phyloP scores from a whole-genome alignment of 1,140 invertebrate genomes.

The Sarcophaga bullata region DNA sequence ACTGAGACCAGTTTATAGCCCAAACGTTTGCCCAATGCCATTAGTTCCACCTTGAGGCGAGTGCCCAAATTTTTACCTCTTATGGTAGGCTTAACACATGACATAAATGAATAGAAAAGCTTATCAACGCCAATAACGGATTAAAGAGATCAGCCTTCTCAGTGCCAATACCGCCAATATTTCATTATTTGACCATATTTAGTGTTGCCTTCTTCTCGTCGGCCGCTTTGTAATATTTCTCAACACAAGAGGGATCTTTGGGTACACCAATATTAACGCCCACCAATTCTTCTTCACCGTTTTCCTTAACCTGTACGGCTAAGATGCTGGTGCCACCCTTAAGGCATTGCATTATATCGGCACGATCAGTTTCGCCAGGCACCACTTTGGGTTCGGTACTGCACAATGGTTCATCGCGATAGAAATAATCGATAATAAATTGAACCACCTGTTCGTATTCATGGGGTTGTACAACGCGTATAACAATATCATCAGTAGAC shows the following conservation, averaged over 20 bases:
- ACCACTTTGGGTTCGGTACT: not conserved
- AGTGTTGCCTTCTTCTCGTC: constrained; percentile 16
- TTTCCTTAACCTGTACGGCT: not conserved
- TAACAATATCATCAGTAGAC: not conserved
- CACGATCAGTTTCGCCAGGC: not conserved
- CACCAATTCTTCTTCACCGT: not conserved
- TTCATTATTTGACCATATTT: constrained; percentile 28
- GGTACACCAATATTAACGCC: not conserved
- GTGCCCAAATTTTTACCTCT: constrained; percentile 43
- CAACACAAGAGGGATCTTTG: not conserved
- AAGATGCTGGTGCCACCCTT: not conserved
- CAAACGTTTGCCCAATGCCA: constrained; percentile 13
- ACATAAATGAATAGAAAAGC: not conserved
- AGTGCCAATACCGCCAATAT: not conserved
- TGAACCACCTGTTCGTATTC: not conserved
- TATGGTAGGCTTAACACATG: constrained; percentile 11
- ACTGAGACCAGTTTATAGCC: constrained; percentile 40
- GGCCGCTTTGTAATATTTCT: not conserved
- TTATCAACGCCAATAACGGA: not conserved
- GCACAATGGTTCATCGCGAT: not conserved
- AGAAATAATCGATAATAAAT: constrained; percentile 7
- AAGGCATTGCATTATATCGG: constrained; percentile 15
- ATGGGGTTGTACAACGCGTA: constrained; percentile 6
- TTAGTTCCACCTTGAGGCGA: constrained; percentile 34
- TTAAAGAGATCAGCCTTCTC: not conserved